Evolutionary conservation across 64 coral and sea anemone genomes (phyloP).

Genomic region (Orbicella faveolata): DNA sequence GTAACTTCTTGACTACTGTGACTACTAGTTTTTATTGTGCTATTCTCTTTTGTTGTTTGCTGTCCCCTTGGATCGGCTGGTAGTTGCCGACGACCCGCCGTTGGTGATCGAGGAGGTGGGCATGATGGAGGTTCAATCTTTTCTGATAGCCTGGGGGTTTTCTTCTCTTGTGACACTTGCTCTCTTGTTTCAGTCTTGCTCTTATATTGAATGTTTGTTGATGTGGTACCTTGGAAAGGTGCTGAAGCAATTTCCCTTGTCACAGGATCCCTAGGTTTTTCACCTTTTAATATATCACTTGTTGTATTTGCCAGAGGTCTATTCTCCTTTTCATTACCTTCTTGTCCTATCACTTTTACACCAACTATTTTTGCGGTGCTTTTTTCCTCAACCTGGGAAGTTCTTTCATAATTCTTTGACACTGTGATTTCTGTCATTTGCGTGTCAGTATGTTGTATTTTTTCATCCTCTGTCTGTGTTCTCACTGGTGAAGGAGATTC

Average conservation of each 20-base stretch:
- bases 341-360: not conserved
- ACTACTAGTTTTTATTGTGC: not conserved
- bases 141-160: not conserved
- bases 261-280: not conserved
- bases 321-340: conserved; percentile 14
- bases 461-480: not conserved
- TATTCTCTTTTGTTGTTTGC: conserved; percentile 8
- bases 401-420: not conserved
- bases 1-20: not conserved
- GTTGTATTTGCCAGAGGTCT: not conserved
- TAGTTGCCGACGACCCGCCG: not conserved
- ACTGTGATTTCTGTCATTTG: not conserved
- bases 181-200: not conserved
- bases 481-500: not conserved
- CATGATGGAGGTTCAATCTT: not conserved
- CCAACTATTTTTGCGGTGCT: not conserved
- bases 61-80: not conserved
- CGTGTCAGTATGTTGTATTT: not conserved
- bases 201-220: not conserved
- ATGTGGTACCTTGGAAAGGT: not conserved
- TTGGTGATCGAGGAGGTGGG: not conserved
- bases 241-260: not conserved
- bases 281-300: not conserved
- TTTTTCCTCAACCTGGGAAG: not conserved
- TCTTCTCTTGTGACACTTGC: not conserved